Evolutionary conservation across 2,113 vertebrate genomes (phyloP).

Genomic region (Vicugna pacos): DNA sequence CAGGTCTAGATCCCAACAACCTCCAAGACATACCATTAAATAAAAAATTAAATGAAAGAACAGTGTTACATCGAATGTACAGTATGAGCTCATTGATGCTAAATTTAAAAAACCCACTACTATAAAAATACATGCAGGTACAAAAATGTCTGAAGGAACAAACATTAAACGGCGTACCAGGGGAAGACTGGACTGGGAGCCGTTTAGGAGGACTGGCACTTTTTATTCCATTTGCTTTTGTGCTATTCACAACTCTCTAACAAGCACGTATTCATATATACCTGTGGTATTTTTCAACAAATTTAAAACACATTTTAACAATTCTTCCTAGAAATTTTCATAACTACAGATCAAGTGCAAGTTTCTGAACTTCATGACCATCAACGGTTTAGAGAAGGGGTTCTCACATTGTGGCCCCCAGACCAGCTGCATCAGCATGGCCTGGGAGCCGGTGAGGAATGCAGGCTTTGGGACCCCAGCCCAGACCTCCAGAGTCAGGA

Average conservation of each 20-base stretch:
- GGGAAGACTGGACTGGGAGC: not conserved
- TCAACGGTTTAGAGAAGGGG: not conserved
- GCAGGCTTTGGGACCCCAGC: not conserved
- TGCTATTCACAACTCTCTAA: constrained; percentile 35
- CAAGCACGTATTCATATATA: not conserved
- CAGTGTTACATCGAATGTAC: not conserved
- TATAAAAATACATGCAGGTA: not conserved
- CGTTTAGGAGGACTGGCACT: not conserved
- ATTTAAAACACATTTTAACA: not conserved
- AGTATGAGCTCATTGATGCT: not conserved
- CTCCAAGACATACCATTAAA: not conserved
- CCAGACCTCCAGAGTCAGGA: not conserved
- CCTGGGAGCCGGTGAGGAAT: not conserved
- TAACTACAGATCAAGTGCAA: not conserved
- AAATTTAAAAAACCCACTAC: not conserved
- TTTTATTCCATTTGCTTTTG: not conserved
- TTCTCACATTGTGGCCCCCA: not conserved
- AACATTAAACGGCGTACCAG: not conserved
- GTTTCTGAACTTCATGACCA: not conserved
- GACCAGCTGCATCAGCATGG: not conserved
- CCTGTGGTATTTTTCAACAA: not conserved
- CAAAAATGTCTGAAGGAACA: not conserved
- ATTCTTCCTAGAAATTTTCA: not conserved
- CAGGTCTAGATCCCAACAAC: not conserved
- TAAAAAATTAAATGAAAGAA: constrained; percentile 14